These are phyloP conservation scores for Allygus modestus DNA, from an alignment of 2,888 invertebrate species.

Conservation along the genomic window DNA sequence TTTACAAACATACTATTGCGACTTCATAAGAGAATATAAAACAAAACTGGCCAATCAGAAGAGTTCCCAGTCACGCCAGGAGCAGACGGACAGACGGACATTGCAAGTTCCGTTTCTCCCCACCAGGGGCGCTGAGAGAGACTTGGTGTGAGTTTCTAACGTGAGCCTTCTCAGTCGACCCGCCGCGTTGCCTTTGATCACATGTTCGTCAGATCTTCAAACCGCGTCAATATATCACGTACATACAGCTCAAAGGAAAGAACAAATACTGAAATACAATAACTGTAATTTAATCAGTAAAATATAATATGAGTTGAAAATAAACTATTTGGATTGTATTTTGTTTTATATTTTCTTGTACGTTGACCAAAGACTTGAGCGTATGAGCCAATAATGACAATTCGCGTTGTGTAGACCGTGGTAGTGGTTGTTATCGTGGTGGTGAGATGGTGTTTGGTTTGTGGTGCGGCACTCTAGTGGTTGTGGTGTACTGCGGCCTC, in stretches of 20 bases:
- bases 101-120: neutral
- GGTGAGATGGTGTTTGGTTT: neutral
- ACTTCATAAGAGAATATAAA: too few species aligned
- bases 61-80: neutral
- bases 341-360: too few species aligned
- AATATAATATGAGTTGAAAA: too few species aligned
- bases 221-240: neutral
- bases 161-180: neutral
- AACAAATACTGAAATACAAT: neutral
- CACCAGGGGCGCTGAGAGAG: conserved; percentile 13
- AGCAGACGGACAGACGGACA: conserved; percentile 11
- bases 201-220: neutral
- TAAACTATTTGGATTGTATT: too few species aligned
- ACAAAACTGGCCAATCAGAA: neutral
- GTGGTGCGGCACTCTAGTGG: conserved; percentile 11
- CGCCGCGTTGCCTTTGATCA: conserved; percentile 19
- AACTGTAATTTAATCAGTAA: too few species aligned
- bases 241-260: too few species aligned
- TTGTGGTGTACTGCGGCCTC: conserved; percentile 6
- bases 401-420: too few species aligned
- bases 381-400: too few species aligned
- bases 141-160: conserved; percentile 11
- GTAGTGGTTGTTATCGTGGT: neutral
- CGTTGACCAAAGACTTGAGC: too few species aligned
- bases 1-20: too few species aligned